Conservation (phyloP, 2,888 invertebrate species). For the Microctonus hyperodae region DNA sequence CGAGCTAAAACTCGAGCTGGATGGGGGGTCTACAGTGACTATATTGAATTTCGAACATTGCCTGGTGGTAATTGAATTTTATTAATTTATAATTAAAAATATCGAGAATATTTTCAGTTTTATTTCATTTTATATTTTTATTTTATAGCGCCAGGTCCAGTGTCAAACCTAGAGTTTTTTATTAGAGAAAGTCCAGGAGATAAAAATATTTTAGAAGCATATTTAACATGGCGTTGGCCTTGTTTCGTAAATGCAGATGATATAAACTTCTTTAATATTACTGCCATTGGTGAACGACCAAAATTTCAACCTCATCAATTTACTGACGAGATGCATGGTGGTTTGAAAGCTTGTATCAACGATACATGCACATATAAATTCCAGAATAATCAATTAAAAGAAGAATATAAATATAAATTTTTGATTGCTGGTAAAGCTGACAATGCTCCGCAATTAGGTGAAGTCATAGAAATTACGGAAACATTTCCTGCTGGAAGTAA, state of each 20-base stretch:
- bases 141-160: conserved; percentile 47
- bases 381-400: conserved; percentile 44
- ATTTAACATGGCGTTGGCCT: conserved; percentile 51
- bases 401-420: conserved; percentile 51
- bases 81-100: background rate
- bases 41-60: conserved; percentile 38
- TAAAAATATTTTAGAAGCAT: conserved; percentile 46
- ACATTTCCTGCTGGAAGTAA: conserved; percentile 56
- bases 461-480: conserved; percentile 30
- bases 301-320: conserved; percentile 37
- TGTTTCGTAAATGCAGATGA: conserved; percentile 49
- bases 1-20: conserved; percentile 51
- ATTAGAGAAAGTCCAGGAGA: conserved; percentile 39
- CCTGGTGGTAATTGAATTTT: conserved; percentile 33
- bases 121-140: background rate
- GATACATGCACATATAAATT: conserved; percentile 35
- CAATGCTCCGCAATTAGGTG: conserved; percentile 40
- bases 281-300: conserved; percentile 44
- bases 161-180: conserved; percentile 43
- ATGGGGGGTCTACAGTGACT: conserved; percentile 45
- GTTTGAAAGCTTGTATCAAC: conserved; percentile 34
- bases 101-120: background rate
- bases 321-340: conserved; percentile 29
- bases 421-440: conserved; percentile 45
- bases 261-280: conserved; percentile 49